Evolutionary conservation across 2,113 vertebrate genomes (phyloP).

Genomic region (Fulica atra): DNA sequence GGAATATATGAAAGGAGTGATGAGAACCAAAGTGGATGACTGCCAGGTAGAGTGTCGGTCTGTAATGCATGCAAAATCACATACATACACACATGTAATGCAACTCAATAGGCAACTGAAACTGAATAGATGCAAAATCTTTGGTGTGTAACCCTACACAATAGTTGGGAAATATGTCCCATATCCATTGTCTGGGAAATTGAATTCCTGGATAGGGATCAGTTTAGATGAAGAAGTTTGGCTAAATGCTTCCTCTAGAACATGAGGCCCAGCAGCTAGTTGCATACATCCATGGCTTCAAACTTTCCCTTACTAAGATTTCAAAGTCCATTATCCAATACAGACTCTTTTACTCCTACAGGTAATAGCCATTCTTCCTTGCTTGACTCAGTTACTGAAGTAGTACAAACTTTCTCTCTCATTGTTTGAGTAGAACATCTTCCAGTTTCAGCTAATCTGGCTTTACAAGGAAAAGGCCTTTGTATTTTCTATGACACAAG

Average conservation of each 20-base stretch:
- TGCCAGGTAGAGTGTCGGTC: conserved; percentile 85
- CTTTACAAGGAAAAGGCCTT: neutral
- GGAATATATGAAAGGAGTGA: conserved; percentile 97
- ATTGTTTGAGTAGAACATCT: neutral
- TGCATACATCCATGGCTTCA: neutral
- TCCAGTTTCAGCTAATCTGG: neutral
- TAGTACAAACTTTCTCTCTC: neutral
- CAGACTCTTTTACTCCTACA: neutral
- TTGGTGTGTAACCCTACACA: neutral
- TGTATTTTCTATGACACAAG: neutral
- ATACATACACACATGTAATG: neutral
- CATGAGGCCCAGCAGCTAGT: neutral
- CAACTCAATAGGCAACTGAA: neutral
- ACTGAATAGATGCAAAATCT: neutral
- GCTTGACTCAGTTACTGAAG: neutral
- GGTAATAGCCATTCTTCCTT: neutral
- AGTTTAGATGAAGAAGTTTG: neutral
- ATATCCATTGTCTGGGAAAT: neutral
- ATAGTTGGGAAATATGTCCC: neutral
- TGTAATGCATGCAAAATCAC: neutral
- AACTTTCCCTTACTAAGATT: neutral
- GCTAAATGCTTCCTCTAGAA: neutral
- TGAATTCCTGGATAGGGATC: neutral
- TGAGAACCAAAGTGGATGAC: conserved; percentile 99
- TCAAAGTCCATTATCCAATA: neutral